phyloP scores from a whole-genome alignment of 2,888 invertebrate genomes.

The Dynastes tityus region DNA sequence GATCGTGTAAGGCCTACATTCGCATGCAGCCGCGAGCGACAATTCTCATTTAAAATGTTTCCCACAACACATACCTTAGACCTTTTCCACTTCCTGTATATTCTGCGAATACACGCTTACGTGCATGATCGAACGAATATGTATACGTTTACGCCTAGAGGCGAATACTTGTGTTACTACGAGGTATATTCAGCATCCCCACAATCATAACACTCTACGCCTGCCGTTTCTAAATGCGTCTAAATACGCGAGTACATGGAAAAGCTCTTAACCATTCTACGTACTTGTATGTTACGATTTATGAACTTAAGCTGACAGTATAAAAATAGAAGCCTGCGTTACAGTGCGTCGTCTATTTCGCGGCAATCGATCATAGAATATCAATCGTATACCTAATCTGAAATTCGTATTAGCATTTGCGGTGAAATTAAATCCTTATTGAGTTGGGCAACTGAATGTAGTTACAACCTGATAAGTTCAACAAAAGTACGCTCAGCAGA shows the following conservation, averaged over 20 bases:
- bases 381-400: neutral
- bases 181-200: constrained; percentile 9
- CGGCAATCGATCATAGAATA: constrained; percentile 25
- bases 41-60: too few relatives aligned
- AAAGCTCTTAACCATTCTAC: constrained; percentile 47
- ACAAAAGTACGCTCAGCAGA: too few relatives aligned
- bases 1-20: too few relatives aligned
- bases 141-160: constrained; percentile 9
- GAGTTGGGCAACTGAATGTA: too few relatives aligned
- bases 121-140: constrained; percentile 18
- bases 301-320: constrained; percentile 41
- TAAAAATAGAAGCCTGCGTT: constrained; percentile 7
- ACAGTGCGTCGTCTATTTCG: constrained; percentile 9
- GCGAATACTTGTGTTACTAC: neutral
- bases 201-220: constrained; percentile 41
- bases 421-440: neutral
- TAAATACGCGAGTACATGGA: constrained; percentile 44
- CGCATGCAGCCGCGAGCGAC: too few relatives aligned
- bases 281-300: constrained; percentile 40
- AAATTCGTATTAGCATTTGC: neutral
- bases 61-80: too few relatives aligned
- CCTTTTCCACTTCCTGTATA: neutral
- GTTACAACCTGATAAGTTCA: too few relatives aligned
- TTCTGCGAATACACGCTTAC: neutral
- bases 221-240: constrained; percentile 4